Evolutionary conservation across 1,140 invertebrate genomes (phyloP).

Genomic region (Zaprionus tsacasi): DNA sequence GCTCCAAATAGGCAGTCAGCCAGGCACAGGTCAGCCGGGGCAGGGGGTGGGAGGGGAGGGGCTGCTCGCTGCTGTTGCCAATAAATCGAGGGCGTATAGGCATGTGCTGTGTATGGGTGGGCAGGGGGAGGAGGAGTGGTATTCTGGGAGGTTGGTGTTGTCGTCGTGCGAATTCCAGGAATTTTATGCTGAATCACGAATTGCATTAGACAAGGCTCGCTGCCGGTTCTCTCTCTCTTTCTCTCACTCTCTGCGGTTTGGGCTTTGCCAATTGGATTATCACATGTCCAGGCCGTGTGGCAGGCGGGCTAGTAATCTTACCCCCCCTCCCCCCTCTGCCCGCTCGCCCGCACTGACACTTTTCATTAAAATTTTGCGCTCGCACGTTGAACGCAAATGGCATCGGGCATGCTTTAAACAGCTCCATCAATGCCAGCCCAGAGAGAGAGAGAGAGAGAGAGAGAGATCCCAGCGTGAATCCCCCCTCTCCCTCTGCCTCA

Average conservation of each 20-base stretch:
- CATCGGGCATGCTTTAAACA: constrained; percentile 61
- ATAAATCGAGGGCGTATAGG: constrained; percentile 62
- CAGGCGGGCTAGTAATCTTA: background rate
- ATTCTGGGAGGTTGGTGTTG: constrained; percentile 30
- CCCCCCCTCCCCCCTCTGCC: background rate
- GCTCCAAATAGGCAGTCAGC: constrained; percentile 42
- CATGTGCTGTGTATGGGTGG: background rate
- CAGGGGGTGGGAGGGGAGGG: background rate
- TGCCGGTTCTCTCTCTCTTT: constrained; percentile 27
- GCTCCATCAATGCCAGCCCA: constrained; percentile 70
- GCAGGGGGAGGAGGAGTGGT: background rate
- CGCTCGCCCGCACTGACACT: constrained; percentile 46
- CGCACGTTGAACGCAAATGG: constrained; percentile 38
- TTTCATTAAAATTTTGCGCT: constrained; percentile 72
- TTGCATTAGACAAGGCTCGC: constrained; percentile 69
- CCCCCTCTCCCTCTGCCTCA: background rate
- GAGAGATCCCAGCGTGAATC: background rate
- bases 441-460: too few relatives aligned
- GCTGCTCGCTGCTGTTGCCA: constrained; percentile 33
- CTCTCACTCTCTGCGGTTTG: constrained; percentile 9
- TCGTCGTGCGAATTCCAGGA: constrained; percentile 25
- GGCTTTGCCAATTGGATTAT: constrained; percentile 73
- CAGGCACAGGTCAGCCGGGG: constrained; percentile 16
- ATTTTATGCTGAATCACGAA: constrained; percentile 82
- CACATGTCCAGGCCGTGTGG: constrained; percentile 43